Percentiles rank a stretch among this genome's conserved stretches.
These are phyloP conservation scores for Ormyrus nitidulus DNA, from an alignment of 2,888 invertebrate species.

Conservation along the genomic window DNA sequence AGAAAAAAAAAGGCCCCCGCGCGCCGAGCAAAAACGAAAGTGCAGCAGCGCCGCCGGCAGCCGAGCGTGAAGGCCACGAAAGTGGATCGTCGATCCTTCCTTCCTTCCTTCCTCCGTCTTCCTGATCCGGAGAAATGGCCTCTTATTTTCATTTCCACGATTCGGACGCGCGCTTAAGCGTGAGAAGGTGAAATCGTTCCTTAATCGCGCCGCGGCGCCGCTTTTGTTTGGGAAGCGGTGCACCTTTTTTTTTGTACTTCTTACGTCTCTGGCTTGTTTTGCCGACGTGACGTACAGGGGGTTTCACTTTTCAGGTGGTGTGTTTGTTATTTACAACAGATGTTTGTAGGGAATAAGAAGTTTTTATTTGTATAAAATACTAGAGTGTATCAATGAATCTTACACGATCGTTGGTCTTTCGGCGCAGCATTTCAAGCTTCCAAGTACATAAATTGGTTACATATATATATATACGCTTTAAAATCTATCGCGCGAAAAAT, in stretches of 20 bases:
- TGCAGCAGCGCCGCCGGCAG: neutral
- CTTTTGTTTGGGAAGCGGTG: constrained; percentile 30
- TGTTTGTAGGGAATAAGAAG: constrained; percentile 14
- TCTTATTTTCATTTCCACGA: constrained; percentile 4
- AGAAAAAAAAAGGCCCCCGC: constrained; percentile 15
- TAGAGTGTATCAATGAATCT: constrained; percentile 22
- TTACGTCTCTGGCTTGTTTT: constrained; percentile 40
- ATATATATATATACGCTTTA: too few relatives aligned
- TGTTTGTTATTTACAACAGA: constrained; percentile 25
- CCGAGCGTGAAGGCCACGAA: constrained; percentile 70
- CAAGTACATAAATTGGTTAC: too few relatives aligned
- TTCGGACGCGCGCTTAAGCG: neutral
- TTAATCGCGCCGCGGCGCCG: constrained; percentile 10
- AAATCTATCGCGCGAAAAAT: too few relatives aligned
- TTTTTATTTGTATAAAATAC: constrained; percentile 21
- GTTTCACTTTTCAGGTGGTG: constrained; percentile 38
- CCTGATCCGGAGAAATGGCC: constrained; percentile 70
- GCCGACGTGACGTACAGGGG: neutral
- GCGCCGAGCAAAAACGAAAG: constrained; percentile 51
- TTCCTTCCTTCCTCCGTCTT: constrained; percentile 54
- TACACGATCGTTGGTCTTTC: neutral
- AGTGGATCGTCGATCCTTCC: constrained; percentile 63
- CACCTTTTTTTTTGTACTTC: neutral
- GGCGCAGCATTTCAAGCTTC: neutral
- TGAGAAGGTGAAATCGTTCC: constrained; percentile 47